Evolutionary conservation across 2,797 vertebrate genomes (phyloP).

Genomic region (Pangasius djambal): DNA sequence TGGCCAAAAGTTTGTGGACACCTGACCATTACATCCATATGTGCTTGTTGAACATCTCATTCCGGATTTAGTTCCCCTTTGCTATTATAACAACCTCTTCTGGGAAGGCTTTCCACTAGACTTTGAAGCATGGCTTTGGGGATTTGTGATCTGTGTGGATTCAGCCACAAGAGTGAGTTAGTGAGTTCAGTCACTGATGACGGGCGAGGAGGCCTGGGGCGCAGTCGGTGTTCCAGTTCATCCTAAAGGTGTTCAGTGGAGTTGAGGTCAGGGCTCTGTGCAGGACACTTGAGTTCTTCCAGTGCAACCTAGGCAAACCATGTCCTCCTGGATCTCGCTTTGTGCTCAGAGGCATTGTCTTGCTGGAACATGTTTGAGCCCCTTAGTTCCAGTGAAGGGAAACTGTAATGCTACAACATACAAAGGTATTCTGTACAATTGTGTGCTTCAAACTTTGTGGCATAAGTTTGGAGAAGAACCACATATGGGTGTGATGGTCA

Average conservation of each 20-base stretch:
- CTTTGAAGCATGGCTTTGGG: not conserved
- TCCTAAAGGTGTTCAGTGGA: not conserved
- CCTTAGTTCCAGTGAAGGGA: not conserved
- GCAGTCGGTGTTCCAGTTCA: not conserved
- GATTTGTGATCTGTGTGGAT: not conserved
- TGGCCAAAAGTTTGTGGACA: not conserved
- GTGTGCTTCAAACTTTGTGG: not conserved
- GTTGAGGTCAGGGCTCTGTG: not conserved
- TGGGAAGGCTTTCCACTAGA: not conserved
- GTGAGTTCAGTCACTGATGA: not conserved
- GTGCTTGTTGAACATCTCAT: not conserved
- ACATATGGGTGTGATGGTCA: not conserved
- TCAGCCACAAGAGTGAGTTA: not conserved
- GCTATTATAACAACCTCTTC: no score
- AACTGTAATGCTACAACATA: not conserved
- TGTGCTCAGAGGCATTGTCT: not conserved
- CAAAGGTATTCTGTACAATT: no score
- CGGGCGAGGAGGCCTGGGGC: not conserved
- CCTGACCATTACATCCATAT: not conserved
- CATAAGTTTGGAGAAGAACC: not conserved
- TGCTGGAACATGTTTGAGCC: not conserved
- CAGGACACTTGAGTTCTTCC: not conserved
- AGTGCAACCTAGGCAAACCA: not conserved
- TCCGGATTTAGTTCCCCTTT: not conserved
- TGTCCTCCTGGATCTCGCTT: not conserved